phyloP scores from a whole-genome alignment of 2,797 vertebrate genomes.

The Aphelocoma californica region DNA sequence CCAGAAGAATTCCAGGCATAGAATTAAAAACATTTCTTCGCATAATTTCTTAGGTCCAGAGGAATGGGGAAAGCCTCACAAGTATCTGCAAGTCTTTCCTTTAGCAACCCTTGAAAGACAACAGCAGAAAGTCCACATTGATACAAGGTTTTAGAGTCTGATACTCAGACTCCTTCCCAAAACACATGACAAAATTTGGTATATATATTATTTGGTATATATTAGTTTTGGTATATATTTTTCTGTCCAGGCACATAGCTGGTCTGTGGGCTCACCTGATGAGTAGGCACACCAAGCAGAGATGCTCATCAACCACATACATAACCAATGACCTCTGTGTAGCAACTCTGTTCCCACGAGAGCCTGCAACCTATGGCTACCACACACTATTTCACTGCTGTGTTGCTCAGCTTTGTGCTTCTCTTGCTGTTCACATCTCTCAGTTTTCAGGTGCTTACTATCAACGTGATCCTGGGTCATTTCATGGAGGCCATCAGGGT shows the following conservation, averaged over 20 bases:
- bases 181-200: neutral
- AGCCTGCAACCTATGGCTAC: neutral
- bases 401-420: neutral
- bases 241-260: neutral
- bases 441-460: neutral
- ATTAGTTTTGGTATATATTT: neutral
- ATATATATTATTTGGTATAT: neutral
- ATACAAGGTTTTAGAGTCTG: neutral
- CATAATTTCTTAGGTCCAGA: neutral
- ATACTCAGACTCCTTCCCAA: neutral
- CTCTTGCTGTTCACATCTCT: neutral
- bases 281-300: neutral
- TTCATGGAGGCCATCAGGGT: neutral
- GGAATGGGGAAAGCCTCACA: neutral
- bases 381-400: fast-evolving
- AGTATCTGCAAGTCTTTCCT: neutral
- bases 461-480: neutral
- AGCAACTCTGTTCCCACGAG: neutral
- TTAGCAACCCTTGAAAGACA: neutral
- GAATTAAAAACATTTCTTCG: neutral
- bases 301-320: neutral
- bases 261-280: neutral
- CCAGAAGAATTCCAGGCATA: neutral
- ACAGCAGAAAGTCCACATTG: neutral
- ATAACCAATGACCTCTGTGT: neutral